These are phyloP conservation scores for Macroglossus sobrinus DNA, from an alignment of 2,113 vertebrate genomes.

Conservation along the genomic window DNA sequence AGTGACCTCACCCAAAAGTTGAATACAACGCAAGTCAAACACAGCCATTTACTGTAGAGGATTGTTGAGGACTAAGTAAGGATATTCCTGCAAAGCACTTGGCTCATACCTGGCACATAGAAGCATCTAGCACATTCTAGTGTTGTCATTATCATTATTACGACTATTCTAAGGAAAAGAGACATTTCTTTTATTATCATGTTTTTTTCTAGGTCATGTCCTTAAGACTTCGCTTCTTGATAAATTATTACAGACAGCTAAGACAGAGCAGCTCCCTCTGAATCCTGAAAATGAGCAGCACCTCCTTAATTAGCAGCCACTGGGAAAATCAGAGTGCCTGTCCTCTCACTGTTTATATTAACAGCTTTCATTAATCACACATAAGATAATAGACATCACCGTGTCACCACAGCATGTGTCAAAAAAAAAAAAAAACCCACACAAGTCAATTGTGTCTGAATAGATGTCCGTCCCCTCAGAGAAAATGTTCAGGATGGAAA, in stretches of 20 bases:
- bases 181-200: not conserved
- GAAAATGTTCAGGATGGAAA: not conserved
- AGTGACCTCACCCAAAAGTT: not conserved
- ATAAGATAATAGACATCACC: constrained; percentile 16
- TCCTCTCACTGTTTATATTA: constrained; percentile 66
- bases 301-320: constrained; percentile 78
- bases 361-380: constrained; percentile 51
- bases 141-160: not conserved
- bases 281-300: constrained; percentile 58
- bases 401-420: not conserved
- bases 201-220: constrained; percentile 50
- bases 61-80: too few species aligned
- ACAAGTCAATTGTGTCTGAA: constrained; percentile 4
- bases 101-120: not conserved
- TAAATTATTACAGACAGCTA: constrained; percentile 54
- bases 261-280: not conserved
- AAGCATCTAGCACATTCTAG: not conserved
- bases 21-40: not conserved
- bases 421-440: not conserved
- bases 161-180: not conserved
- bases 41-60: not conserved
- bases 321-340: constrained; percentile 68
- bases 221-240: constrained; percentile 27
- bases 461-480: not conserved
- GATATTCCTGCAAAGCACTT: not conserved